Percentiles rank a stretch among this genome's conserved stretches.
Evolutionary conservation across 2,888 invertebrate species (phyloP).

Genomic region (Lacanobia oleracea): DNA sequence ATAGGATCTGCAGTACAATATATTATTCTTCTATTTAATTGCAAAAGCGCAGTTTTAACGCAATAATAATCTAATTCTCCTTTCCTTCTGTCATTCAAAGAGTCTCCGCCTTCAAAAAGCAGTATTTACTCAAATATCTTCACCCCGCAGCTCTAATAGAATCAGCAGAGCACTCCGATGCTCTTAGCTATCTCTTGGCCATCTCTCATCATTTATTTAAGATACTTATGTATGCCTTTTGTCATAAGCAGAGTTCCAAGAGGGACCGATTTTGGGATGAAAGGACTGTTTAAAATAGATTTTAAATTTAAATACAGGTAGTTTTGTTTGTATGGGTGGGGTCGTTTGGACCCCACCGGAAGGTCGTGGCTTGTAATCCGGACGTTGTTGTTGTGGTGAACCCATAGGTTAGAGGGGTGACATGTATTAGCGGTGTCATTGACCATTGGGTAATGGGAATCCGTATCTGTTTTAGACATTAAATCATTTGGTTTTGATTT

Average conservation of each 20-base stretch:
- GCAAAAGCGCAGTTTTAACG: neutral
- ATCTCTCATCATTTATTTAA: slow-evolving; percentile 53
- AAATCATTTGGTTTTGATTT: neutral
- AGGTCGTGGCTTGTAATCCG: slow-evolving; percentile 48
- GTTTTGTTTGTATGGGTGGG: slow-evolving; percentile 1
- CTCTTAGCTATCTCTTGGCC: slow-evolving; percentile 29
- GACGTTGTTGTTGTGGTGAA: slow-evolving; percentile 39
- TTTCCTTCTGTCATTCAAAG: neutral
- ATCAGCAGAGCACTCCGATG: slow-evolving; percentile 47
- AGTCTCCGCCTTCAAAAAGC: neutral
- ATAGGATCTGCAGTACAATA: neutral
- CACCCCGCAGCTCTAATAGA: slow-evolving; percentile 31
- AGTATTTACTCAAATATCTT: slow-evolving; percentile 30
- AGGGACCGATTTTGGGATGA: slow-evolving; percentile 2
- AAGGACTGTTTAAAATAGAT: slow-evolving; percentile 32
- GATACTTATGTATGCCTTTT: slow-evolving; percentile 52
- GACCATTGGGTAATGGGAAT: slow-evolving; percentile 14
- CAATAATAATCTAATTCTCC: neutral
- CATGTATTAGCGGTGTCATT: slow-evolving; percentile 13
- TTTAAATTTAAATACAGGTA: slow-evolving; percentile 28
- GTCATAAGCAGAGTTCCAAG: slow-evolving; percentile 44
- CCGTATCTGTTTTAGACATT: neutral
- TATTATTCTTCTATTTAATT: neutral
- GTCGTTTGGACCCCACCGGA: slow-evolving; percentile 32
- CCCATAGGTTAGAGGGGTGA: slow-evolving; percentile 28